phyloP scores from a whole-genome alignment of 1,140 invertebrate species.

The Ptiloglossa arizonensis region DNA sequence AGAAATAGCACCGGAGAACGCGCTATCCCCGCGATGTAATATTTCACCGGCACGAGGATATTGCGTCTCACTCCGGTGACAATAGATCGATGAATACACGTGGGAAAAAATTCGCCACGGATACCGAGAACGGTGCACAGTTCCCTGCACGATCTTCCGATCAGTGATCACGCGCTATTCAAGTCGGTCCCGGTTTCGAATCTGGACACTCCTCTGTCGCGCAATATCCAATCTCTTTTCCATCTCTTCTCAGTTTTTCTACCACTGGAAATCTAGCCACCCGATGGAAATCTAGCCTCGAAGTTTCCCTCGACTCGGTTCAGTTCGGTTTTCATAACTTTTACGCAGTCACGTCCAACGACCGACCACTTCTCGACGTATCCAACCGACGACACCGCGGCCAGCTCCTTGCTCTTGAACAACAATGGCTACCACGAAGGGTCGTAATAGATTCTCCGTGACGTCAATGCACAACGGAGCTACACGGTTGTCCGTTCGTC shows the following conservation, averaged over 20 bases:
- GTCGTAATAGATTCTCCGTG: not conserved
- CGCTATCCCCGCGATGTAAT: slow-evolving; percentile 19
- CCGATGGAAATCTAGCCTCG: not conserved
- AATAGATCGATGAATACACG: slow-evolving; percentile 2
- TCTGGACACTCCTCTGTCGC: not conserved
- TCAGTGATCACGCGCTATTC: slow-evolving; percentile 27
- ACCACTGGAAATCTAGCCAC: too few species aligned
- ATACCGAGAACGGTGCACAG: not conserved
- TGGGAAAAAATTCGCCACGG: slow-evolving; percentile 1
- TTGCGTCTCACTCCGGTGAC: slow-evolving; percentile 7
- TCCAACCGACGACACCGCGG: not conserved
- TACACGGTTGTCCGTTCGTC: not conserved
- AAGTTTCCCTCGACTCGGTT: not conserved
- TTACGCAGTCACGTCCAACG: slow-evolving; percentile 17
- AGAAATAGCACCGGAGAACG: not conserved
- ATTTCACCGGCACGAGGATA: not conserved
- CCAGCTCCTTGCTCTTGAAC: not conserved
- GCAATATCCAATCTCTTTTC: slow-evolving; percentile 8
- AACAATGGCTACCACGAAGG: not conserved
- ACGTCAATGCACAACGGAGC: not conserved
- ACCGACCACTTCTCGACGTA: not conserved
- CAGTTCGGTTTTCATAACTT: slow-evolving; percentile 23
- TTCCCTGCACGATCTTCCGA: not conserved
- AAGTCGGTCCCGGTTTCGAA: not conserved
- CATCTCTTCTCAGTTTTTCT: not conserved